These are phyloP conservation scores for Bradypus variegatus DNA, from an alignment of 2,797 vertebrate genomes.

Conservation along the genomic window DNA sequence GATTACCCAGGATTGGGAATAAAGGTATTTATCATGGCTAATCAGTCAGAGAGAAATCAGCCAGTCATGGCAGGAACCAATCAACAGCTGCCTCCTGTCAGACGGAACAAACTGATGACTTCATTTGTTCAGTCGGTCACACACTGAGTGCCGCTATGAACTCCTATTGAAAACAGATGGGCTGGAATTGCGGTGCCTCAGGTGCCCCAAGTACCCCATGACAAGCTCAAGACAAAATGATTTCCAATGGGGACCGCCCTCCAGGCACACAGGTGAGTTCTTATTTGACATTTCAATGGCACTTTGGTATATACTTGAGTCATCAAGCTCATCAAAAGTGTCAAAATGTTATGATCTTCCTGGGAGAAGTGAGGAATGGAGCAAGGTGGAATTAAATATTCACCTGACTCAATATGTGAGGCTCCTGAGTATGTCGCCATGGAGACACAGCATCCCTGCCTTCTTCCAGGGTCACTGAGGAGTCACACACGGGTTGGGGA, in stretches of 20 bases:
- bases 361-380: constrained; percentile 19
- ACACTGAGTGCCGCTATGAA: not conserved
- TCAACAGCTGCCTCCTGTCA: not conserved
- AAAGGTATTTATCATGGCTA: not conserved
- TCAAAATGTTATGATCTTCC: constrained; percentile 55
- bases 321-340: constrained; percentile 44
- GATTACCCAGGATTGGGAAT: too few relatives aligned
- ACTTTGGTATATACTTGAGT: constrained; percentile 23
- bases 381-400: constrained; percentile 47
- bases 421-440: not conserved
- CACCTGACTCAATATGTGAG: constrained; percentile 22
- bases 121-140: not conserved
- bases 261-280: not conserved
- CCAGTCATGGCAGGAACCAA: not conserved
- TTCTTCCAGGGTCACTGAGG: not conserved
- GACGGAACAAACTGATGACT: not conserved
- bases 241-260: not conserved
- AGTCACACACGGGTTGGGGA: not conserved
- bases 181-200: not conserved
- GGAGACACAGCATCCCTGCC: constrained; percentile 25
- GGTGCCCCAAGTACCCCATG: not conserved
- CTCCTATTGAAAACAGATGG: not conserved
- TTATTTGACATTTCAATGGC: constrained; percentile 10
- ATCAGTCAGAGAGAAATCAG: not conserved
- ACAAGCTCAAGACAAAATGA: not conserved